Evolutionary conservation across 64 coral and sea anemone genomes (phyloP).

Genomic region (Cladopsammia gracilis): DNA sequence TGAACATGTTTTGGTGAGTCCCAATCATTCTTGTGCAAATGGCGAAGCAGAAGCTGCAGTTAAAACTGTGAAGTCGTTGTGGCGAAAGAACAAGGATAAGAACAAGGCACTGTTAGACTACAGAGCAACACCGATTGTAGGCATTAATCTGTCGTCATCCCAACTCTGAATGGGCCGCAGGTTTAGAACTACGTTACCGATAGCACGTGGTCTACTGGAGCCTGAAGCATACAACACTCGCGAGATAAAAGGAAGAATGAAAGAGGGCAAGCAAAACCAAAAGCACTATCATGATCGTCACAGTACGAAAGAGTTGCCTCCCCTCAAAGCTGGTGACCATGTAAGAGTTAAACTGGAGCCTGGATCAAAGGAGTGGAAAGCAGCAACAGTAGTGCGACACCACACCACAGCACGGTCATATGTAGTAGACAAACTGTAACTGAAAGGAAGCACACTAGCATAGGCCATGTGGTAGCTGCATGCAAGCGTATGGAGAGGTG

Average conservation of each 20-base stretch:
- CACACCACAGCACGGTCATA: slow-evolving; percentile 29
- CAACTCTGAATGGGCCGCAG: slow-evolving; percentile 63
- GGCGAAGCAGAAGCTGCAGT: slow-evolving; percentile 32
- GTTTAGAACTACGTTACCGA: slow-evolving; percentile 48
- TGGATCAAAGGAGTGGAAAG: slow-evolving; percentile 41
- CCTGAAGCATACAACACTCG: slow-evolving; percentile 32
- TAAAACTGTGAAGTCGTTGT: slow-evolving; percentile 22
- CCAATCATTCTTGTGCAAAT: slow-evolving; percentile 25
- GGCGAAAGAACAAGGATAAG: slow-evolving; percentile 32
- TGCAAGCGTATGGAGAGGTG: no score
- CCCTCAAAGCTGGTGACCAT: slow-evolving; percentile 48
- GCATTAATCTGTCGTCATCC: slow-evolving; percentile 43
- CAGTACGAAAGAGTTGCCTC: slow-evolving; percentile 48
- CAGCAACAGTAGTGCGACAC: slow-evolving; percentile 6
- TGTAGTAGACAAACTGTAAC: neutral
- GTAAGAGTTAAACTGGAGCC: slow-evolving; percentile 43
- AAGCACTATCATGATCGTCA: slow-evolving; percentile 50
- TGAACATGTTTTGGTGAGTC: slow-evolving; percentile 51
- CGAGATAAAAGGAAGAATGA: slow-evolving; percentile 49
- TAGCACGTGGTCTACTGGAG: slow-evolving; percentile 48
- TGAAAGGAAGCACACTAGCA: no score
- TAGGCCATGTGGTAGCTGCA: no score
- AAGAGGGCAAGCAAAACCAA: slow-evolving; percentile 46
- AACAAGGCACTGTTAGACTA: slow-evolving; percentile 18
- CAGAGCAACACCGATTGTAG: slow-evolving; percentile 30